Evolutionary conservation across 2,888 invertebrate genomes (phyloP), one percentile per base, ranked within the genome.

Genomic region (Horisme vitalbata): DNA sequence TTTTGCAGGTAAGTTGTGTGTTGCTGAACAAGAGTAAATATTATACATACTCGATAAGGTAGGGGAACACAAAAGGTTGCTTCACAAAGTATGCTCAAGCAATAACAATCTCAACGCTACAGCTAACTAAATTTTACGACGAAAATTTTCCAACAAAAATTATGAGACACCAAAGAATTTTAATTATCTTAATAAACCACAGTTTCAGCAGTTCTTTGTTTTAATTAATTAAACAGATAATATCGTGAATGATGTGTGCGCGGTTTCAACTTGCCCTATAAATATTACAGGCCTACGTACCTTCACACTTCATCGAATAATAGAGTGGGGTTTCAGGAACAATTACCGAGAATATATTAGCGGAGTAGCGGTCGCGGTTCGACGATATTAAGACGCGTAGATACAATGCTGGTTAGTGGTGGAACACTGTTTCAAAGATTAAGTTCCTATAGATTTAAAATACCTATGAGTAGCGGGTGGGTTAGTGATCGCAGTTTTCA

Each of bases 231-330:
- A 79, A 75, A 71, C 55, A 65, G 71, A 79, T 77, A 71, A 71
- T 75, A 79, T 77, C 71, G 59, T 64, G 69, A 70, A 72, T 71
- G 71, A 71, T 66, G 68, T 60, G 59, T 67, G 68, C 60, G 74
- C 64, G 70, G 72, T 67, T 66, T 60, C 55, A 82, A 83, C 77
- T 84, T 80, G 57, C 59, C 59, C 72, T 73, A 86, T 87, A 86
- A 87, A 87, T 87, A 50, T 52, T 52, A 44, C 41, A 46, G 37
- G 38, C 52, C 69, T 74, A 68, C 61, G 52, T 64, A 74, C 79
- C 81, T 82, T 81, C 74, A 79, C 83, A 83, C 80, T 80, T 84
- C 81, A 83, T 83, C 76, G 75, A 78, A 80, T 82, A 79, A 76
- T 75, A 71, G 77, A 72, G 74, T 5, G 80, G 79, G 75, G 66